Evolutionary conservation across 2,888 invertebrate species (phyloP).

Genomic region (Myopa testacea): DNA sequence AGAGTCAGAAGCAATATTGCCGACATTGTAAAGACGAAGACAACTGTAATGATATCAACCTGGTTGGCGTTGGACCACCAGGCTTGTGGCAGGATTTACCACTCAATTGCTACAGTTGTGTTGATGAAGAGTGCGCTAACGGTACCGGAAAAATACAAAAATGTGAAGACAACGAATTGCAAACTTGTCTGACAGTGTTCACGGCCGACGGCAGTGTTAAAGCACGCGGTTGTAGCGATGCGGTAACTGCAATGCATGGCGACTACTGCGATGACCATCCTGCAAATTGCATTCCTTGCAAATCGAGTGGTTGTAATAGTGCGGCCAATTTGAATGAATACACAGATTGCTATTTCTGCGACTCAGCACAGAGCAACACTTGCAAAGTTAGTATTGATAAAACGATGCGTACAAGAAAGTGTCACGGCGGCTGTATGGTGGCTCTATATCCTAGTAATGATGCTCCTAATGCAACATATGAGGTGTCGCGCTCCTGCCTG

Average conservation of each 20-base stretch:
- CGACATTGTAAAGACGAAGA: slow-evolving; percentile 48
- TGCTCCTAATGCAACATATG: slow-evolving; percentile 48
- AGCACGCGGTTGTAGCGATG: slow-evolving; percentile 61
- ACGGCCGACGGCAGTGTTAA: slow-evolving; percentile 48
- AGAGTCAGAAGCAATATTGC: neutral
- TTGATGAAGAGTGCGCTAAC: slow-evolving; percentile 50
- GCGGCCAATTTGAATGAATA: slow-evolving; percentile 51
- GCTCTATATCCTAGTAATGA: slow-evolving; percentile 58
- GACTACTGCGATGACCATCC: slow-evolving; percentile 56
- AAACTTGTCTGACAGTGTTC: slow-evolving; percentile 62
- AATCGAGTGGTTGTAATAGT: slow-evolving; percentile 61
- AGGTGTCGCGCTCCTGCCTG: slow-evolving; percentile 58
- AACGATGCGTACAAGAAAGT: slow-evolving; percentile 48
- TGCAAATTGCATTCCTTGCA: slow-evolving; percentile 56
- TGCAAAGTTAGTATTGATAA: slow-evolving; percentile 47
- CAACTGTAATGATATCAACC: slow-evolving; percentile 58
- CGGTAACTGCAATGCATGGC: slow-evolving; percentile 45
- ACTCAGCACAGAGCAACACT: slow-evolving; percentile 49
- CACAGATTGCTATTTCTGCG: slow-evolving; percentile 60
- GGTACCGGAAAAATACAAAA: slow-evolving; percentile 36
- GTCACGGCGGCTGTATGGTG: slow-evolving; percentile 59
- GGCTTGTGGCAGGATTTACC: slow-evolving; percentile 64
- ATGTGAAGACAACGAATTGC: slow-evolving; percentile 58
- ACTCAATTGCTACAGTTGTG: slow-evolving; percentile 56
- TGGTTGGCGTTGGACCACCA: slow-evolving; percentile 56